A percentile compares a stretch with the other conserved stretches of the same genome.
These are phyloP conservation scores for Galerucella nymphaeae DNA, from an alignment of 2,888 invertebrate species.

Conservation along the genomic window DNA sequence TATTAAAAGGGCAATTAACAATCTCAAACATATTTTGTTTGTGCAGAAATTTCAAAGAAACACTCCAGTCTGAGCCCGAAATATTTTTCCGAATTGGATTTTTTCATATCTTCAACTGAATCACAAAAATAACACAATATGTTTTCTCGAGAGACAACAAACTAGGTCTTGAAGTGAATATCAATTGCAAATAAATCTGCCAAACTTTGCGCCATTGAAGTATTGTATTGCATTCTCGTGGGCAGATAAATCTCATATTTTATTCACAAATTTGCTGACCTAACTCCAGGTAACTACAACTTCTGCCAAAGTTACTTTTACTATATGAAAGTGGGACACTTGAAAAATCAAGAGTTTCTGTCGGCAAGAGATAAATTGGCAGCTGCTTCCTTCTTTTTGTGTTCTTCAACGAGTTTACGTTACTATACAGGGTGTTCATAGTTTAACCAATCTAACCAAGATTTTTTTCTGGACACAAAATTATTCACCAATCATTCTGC, in stretches of 20 bases:
- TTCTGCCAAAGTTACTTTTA: slow-evolving; percentile 5
- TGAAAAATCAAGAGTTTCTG: background rate
- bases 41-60: too few species aligned
- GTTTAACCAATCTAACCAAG: too few species aligned
- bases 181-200: slow-evolving; percentile 42
- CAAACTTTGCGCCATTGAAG: slow-evolving; percentile 39
- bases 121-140: slow-evolving; percentile 40
- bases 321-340: background rate
- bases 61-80: too few species aligned
- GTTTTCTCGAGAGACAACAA: slow-evolving; percentile 33
- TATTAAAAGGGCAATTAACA: too few species aligned
- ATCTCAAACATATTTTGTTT: too few species aligned
- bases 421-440: too few species aligned
- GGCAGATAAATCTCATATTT: slow-evolving; percentile 29
- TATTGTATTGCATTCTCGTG: slow-evolving; percentile 24
- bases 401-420: too few species aligned
- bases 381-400: too few species aligned
- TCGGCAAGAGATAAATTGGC: too few species aligned
- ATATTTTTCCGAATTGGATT: background rate
- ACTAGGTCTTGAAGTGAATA: slow-evolving; percentile 39
- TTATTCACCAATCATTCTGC: too few species aligned
- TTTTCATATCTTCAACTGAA: slow-evolving; percentile 24
- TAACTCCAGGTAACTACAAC: slow-evolving; percentile 26
- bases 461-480: too few species aligned
- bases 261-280: slow-evolving; percentile 32